Base-by-base conservation (phyloP, 2,113 vertebrate species). In the Syngnathus floridae region DNA sequence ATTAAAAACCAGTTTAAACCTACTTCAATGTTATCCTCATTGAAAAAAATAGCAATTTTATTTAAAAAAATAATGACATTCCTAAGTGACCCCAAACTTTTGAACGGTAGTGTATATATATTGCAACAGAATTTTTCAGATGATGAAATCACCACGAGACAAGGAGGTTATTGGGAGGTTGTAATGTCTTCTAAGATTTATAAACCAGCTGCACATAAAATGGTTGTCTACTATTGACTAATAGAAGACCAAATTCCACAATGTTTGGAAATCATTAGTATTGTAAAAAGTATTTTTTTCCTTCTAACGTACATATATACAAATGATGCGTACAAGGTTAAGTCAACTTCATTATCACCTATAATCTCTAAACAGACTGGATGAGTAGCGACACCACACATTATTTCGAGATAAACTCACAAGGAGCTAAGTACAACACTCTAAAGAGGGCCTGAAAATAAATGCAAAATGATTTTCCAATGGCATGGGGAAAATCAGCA, bases 391-490 rank as follows among this genome's bases (percentile, higher is more conserved):
- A 76, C 38, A 71, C 49, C 43, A 68, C 45, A 65, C 65, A 66
- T 56, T 57, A 58, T 76, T 41, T 46, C 17, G 36, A 71, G 71
- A 77, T 73, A 68, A 69, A 69, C 57, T 37, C 48, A 66, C 45
- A 78, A 63, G 67, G 66, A 63, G 76, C 78, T 78, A 82, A 69
- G 51, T 36, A 64, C 19, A 10, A 13, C 57, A 71, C 59, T 56
- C 68, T 57, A 40, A 14, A 67, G 37, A 36, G 46, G 31, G 26
- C 54, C 45, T 64, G 14, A 45, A 56, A 73, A 69, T 13, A 74
- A 35, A 66, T 21, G 48, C 60, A 76, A 65, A 61, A 36, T 67
- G 36, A 74, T 36, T 59, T 52, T 61, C 61, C 21, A 19, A 49
- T 49, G 45, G 48, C 22, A 54, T 9, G 14, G 31, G 14, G 16